phyloP scores from a whole-genome alignment of 2,113 vertebrate species.

The Melospiza melodia region DNA sequence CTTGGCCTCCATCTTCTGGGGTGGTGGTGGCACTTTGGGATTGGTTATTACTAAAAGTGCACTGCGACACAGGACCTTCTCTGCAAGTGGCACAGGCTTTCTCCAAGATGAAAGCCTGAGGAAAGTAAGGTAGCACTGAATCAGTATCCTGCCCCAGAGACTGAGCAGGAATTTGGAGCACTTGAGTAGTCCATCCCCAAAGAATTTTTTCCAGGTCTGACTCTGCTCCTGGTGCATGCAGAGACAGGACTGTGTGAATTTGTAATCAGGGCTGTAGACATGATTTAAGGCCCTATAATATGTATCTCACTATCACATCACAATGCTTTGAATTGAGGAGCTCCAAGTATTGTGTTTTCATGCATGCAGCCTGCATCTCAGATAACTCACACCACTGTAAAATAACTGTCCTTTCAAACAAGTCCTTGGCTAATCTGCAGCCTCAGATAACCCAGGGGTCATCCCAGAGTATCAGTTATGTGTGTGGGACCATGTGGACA shows the following conservation, averaged over 20 bases:
- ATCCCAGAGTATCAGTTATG: background rate
- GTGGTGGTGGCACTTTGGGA: too few species aligned
- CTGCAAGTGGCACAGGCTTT: background rate
- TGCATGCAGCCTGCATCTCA: slow-evolving; percentile 32
- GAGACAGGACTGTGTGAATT: background rate
- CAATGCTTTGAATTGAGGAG: slow-evolving; percentile 9
- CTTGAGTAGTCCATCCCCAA: background rate
- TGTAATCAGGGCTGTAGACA: background rate
- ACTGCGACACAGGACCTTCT: background rate
- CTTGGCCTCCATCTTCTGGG: too few species aligned
- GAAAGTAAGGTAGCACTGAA: background rate
- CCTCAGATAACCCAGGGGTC: slow-evolving; percentile 38
- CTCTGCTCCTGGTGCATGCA: slow-evolving; percentile 8
- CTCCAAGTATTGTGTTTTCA: slow-evolving; percentile 23
- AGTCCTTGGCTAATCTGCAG: background rate
- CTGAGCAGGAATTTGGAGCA: slow-evolving; percentile 33
- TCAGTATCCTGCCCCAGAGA: background rate
- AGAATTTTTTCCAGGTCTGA: slow-evolving; percentile 24
- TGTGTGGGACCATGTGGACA: background rate
- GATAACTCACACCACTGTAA: slow-evolving; percentile 35
- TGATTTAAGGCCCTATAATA: slow-evolving; percentile 50
- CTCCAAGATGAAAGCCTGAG: background rate
- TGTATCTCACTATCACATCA: slow-evolving; percentile 56
- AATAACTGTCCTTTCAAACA: slow-evolving; percentile 26
- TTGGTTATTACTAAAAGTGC: too few species aligned